Conservation (phyloP, 64 coral and sea anemone species). For the Dendrophyllia cribrosa region DNA sequence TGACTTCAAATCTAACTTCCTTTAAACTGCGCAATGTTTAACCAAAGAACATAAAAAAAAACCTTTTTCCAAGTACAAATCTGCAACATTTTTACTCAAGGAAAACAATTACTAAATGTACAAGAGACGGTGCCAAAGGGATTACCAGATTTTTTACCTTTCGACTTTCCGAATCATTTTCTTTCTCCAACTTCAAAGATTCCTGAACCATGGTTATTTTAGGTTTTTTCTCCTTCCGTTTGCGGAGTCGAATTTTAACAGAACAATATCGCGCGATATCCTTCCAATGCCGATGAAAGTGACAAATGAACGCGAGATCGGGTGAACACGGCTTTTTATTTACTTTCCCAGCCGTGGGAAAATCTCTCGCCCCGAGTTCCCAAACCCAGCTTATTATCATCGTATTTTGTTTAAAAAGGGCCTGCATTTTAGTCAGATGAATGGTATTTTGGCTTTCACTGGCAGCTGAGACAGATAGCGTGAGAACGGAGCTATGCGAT, state of each 20-base stretch:
- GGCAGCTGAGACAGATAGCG: conserved; percentile 53
- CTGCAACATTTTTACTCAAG: not conserved
- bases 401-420: conserved; percentile 44
- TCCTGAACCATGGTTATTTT: conserved; percentile 33
- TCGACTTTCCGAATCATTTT: conserved; percentile 14
- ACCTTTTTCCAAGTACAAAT: not conserved
- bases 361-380: conserved; percentile 38
- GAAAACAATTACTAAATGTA: not conserved
- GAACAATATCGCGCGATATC: not conserved
- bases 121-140: not conserved
- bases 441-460: conserved; percentile 40
- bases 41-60: too few relatives aligned
- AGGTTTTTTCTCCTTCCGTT: not conserved
- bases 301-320: conserved; percentile 22
- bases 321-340: conserved; percentile 15
- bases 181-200: conserved; percentile 15
- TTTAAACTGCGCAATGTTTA: too few relatives aligned
- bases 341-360: conserved; percentile 56
- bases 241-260: not conserved
- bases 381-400: conserved; percentile 47
- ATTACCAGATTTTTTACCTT: not conserved
- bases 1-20: too few relatives aligned
- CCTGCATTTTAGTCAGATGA: conserved; percentile 45
- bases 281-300: not conserved
- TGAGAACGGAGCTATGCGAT: conserved; percentile 34